Evolutionary conservation across 2,888 invertebrate species (phyloP).

Genomic region (Folsomia manolachei): DNA sequence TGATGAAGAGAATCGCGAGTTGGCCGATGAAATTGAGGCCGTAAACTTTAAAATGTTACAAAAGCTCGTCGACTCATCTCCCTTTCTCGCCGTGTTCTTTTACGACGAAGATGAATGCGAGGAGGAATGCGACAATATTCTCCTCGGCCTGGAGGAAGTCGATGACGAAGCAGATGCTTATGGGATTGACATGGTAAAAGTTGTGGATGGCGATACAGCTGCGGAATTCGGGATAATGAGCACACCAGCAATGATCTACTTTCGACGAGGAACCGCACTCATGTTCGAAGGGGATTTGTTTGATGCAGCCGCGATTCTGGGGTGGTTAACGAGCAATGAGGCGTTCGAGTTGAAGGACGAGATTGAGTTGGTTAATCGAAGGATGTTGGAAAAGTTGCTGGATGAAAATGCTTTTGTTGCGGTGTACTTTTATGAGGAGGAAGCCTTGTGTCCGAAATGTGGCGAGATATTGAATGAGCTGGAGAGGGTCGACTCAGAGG

Average conservation of each 20-base stretch:
- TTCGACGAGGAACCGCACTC: constrained; percentile 77
- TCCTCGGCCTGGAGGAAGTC: constrained; percentile 84
- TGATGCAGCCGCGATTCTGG: constrained; percentile 78
- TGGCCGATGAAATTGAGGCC: constrained; percentile 90
- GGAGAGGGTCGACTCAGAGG: constrained; percentile 86
- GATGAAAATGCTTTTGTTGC: constrained; percentile 93
- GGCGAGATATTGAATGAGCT: constrained; percentile 76
- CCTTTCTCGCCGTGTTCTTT: constrained; percentile 70
- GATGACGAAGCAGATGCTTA: constrained; percentile 80
- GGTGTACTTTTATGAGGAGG: constrained; percentile 89
- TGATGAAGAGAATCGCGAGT: constrained; percentile 87
- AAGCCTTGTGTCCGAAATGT: constrained; percentile 68
- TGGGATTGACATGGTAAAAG: constrained; percentile 87
- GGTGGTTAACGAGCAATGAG: constrained; percentile 90
- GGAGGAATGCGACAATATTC: constrained; percentile 84
- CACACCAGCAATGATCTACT: constrained; percentile 82
- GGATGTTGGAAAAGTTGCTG: constrained; percentile 90
- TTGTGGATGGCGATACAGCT: constrained; percentile 76
- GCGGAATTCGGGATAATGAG: constrained; percentile 77
- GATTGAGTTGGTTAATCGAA: constrained; percentile 94
- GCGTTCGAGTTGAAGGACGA: constrained; percentile 93
- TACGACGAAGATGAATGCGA: constrained; percentile 57
- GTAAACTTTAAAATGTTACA: constrained; percentile 87
- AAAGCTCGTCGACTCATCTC: constrained; percentile 77
- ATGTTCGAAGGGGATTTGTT: constrained; percentile 82